These are phyloP conservation scores for Laticauda colubrina DNA, from an alignment of 2,113 vertebrate genomes.

Conservation along the genomic window DNA sequence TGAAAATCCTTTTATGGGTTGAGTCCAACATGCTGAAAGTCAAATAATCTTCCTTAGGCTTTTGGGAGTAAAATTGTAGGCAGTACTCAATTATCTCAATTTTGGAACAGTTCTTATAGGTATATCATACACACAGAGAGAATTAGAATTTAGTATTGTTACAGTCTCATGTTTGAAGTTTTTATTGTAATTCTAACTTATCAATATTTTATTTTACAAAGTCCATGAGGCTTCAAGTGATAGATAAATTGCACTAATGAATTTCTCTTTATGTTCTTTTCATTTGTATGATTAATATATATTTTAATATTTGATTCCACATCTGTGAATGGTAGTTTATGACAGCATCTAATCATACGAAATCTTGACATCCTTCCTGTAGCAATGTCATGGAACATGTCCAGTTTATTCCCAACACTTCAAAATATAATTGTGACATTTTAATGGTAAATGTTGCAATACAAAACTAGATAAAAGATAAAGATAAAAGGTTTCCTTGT, in stretches of 20 bases:
- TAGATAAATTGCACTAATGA: background rate
- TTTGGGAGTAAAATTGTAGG: background rate
- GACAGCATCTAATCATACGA: conserved; percentile 39
- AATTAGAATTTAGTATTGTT: background rate
- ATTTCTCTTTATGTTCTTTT: background rate
- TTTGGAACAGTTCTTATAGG: background rate
- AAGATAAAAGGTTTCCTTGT: background rate
- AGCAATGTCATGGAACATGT: conserved; percentile 21
- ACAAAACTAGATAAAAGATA: background rate
- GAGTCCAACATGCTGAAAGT: background rate
- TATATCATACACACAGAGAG: background rate
- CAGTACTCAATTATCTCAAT: background rate
- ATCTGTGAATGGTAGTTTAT: conserved; percentile 44
- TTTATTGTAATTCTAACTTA: background rate
- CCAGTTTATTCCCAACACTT: conserved; percentile 15
- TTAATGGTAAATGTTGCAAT: conserved; percentile 50
- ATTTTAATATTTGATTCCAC: conserved; percentile 31
- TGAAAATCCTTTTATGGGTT: background rate
- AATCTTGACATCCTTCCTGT: background rate
- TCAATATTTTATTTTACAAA: background rate
- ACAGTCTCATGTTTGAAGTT: background rate
- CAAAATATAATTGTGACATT: conserved; percentile 32
- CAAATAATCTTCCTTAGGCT: background rate
- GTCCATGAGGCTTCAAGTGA: background rate
- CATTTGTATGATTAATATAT: background rate